Evolutionary conservation across 2,888 invertebrate genomes (phyloP), one percentile per base, ranked within the genome.

Genomic region (Mechanitis mazaeus): DNA sequence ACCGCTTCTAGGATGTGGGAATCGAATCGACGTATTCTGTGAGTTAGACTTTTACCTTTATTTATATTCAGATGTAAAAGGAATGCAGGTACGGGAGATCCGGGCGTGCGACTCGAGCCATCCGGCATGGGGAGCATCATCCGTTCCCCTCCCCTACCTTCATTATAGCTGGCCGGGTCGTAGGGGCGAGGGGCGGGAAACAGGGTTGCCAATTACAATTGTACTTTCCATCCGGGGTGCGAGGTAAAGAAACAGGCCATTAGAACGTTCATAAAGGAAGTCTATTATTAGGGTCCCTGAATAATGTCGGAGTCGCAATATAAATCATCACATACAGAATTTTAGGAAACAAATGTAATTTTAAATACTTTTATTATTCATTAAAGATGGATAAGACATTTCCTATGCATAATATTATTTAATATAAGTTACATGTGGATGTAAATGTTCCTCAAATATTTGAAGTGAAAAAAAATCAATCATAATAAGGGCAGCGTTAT

Each of bases 111-210:
- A 71, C 72, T 69, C 69, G 75, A 72, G 71, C 75, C 78, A 78
- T 82, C 83, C 83, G 81, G 79, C 76, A 75, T 72, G 77, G 79
- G 72, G 75, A 73, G 73, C 75, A 71, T 81, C 81, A 82, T 84
- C 85, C 84, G 83, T 79, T 76, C 67, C 68, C 65, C 67, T 75
- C 77, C 78, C 81, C 80, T 74, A 75, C 82, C 77, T 82, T 81
- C 81, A 81, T 84, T 84, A 85, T 83, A 73, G 78, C 77, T 72
- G 72, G 72, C 78, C 78, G 79, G 87, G 87, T 85, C 85, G 86
- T 72, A 81, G 85, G 83, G 86, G 84, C 72, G 79, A 78, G 85
- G 79, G 83, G 82, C 72, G 81, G 73, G 71, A 61, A 61, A 35
- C 60, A 60, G 64, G 75, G 79, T 80, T 85, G 81, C 85, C 76